These are phyloP conservation scores for Diploscapter pachys DNA, from an alignment of 1,140 invertebrate genomes.

Conservation along the genomic window DNA sequence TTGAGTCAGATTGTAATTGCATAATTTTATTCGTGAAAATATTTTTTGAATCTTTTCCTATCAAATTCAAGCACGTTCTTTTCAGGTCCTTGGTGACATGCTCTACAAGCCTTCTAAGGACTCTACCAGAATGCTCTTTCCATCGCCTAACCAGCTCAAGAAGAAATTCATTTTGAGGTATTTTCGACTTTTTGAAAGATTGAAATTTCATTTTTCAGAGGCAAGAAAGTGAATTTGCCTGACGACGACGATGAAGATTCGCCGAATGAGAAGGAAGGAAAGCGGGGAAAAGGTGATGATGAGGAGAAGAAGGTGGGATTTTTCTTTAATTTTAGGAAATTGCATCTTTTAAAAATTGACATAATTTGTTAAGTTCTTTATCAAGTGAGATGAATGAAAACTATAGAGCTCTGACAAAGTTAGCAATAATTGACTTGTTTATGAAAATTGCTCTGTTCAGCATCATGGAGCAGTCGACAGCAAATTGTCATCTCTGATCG, in stretches of 20 bases:
- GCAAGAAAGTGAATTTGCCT: constrained; percentile 19
- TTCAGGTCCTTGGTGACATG: constrained; percentile 38
- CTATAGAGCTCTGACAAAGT: too few species aligned
- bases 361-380: too few species aligned
- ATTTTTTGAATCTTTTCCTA: too few species aligned
- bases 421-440: too few species aligned
- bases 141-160: constrained; percentile 38
- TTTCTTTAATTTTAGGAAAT: neutral
- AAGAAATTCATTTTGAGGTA: constrained; percentile 21
- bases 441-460: neutral
- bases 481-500: constrained; percentile 31
- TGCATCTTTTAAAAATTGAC: too few species aligned
- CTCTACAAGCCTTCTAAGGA: constrained; percentile 38
- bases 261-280: constrained; percentile 14
- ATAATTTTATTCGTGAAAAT: too few species aligned
- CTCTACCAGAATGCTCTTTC: constrained; percentile 26
- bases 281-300: constrained; percentile 3
- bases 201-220: constrained; percentile 8
- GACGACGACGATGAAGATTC: constrained; percentile 29
- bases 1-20: too few species aligned
- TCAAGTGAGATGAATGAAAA: too few species aligned
- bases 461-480: constrained; percentile 13
- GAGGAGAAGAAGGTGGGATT: too few species aligned
- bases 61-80: neutral
- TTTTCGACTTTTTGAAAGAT: too few species aligned